Evolutionary conservation across 2,797 vertebrate species (phyloP).

Genomic region (Cheracebus regulus): DNA sequence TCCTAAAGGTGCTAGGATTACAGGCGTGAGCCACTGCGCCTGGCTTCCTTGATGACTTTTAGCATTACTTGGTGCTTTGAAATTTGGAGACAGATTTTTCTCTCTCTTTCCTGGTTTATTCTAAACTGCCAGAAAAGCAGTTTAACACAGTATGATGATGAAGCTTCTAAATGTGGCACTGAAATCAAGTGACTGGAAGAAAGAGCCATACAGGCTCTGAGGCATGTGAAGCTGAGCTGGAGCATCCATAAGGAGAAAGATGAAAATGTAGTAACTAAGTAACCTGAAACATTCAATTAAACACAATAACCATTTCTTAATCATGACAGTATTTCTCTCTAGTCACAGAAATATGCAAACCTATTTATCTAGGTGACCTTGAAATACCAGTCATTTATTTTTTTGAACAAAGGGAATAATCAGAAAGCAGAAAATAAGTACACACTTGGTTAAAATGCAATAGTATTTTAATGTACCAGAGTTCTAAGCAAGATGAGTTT

Average conservation of each 20-base stretch:
- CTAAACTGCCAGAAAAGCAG: not conserved
- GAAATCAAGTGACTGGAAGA: not conserved
- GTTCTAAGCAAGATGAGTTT: not conserved
- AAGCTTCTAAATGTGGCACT: not conserved
- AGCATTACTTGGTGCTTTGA: not conserved
- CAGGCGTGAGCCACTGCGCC: no score
- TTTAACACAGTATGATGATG: not conserved
- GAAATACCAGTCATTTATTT: not conserved
- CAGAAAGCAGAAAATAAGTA: not conserved
- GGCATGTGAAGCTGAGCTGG: not conserved
- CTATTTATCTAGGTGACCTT: not conserved
- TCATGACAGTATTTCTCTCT: not conserved
- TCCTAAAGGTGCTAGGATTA: no score
- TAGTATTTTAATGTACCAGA: not conserved
- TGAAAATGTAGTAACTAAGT: not conserved
- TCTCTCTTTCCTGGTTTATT: conserved; percentile 14
- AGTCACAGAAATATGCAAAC: not conserved
- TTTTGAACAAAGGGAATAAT: conserved; percentile 5
- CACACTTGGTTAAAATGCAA: not conserved
- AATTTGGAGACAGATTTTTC: conserved; percentile 9
- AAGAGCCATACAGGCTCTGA: not conserved
- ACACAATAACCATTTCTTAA: not conserved
- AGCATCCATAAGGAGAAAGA: not conserved
- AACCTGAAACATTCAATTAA: not conserved
- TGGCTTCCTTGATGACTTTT: not conserved